These are phyloP conservation scores for Hypsopygia costalis DNA, from an alignment of 2,888 invertebrate genomes.

Conservation along the genomic window DNA sequence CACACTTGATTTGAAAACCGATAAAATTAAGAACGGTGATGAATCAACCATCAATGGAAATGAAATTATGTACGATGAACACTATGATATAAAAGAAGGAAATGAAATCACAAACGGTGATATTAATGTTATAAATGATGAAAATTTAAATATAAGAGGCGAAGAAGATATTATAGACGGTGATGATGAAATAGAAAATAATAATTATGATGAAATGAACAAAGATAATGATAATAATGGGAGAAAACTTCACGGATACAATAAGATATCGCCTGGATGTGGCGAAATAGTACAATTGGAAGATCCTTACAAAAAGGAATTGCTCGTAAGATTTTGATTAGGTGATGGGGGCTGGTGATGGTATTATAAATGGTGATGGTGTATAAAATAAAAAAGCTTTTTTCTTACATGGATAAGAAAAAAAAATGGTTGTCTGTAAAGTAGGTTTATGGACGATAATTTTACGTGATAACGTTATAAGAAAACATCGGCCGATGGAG, in stretches of 20 bases:
- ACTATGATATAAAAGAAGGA: background rate
- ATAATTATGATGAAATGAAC: conserved; percentile 13
- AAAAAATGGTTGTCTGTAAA: too few relatives aligned
- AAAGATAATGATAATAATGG: conserved; percentile 20
- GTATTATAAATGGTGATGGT: conserved; percentile 18
- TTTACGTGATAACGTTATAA: too few relatives aligned
- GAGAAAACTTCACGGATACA: conserved; percentile 54
- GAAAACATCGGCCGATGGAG: too few relatives aligned
- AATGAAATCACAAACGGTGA: background rate
- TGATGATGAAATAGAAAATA: background rate
- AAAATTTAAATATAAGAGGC: too few relatives aligned
- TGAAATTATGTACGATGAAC: background rate
- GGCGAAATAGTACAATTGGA: conserved; percentile 59
- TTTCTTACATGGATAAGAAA: too few relatives aligned
- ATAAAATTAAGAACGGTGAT: background rate
- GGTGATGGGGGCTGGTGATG: conserved; percentile 6
- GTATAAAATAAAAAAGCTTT: conserved; percentile 15
- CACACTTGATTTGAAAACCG: background rate
- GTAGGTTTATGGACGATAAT: too few relatives aligned
- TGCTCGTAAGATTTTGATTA: conserved; percentile 47
- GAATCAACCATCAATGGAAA: background rate
- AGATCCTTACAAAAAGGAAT: conserved; percentile 60
- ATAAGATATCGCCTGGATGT: conserved; percentile 56
- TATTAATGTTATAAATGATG: too few relatives aligned
- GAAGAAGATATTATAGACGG: background rate